These are phyloP conservation scores for Caenorhabditis zanzibari DNA, from an alignment of 2,888 invertebrate genomes.

Conservation along the genomic window DNA sequence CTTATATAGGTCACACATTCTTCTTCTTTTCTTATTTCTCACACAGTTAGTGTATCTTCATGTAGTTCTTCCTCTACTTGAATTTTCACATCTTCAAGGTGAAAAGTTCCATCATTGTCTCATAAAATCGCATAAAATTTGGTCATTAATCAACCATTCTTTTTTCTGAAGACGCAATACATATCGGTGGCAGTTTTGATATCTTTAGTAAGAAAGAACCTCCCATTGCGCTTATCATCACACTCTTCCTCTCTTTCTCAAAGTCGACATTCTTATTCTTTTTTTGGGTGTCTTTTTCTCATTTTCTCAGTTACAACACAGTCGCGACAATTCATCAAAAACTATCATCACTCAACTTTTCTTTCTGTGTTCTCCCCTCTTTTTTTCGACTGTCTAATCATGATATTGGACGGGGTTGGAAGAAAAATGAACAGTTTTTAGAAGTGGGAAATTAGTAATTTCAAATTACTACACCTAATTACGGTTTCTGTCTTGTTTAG, in stretches of 20 bases:
- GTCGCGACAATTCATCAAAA: conserved; percentile 44
- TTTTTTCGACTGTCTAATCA: neutral
- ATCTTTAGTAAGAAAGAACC: conserved; percentile 32
- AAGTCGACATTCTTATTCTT: neutral
- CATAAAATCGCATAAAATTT: conserved; percentile 17
- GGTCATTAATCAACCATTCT: conserved; percentile 44
- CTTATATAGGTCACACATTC: conserved; percentile 41
- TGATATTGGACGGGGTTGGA: neutral
- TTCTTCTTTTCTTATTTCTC: conserved; percentile 1
- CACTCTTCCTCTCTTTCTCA: too few species aligned
- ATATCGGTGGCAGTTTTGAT: conserved; percentile 11
- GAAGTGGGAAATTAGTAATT: neutral
- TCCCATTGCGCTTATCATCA: conserved; percentile 50
- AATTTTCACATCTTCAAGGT: conserved; percentile 25
- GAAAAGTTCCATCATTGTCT: neutral
- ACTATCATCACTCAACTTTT: conserved; percentile 37
- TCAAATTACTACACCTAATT: conserved; percentile 10
- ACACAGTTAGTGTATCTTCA: conserved; percentile 13
- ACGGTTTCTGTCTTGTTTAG: neutral
- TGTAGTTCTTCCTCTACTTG: neutral
- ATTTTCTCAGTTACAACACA: conserved; percentile 15
- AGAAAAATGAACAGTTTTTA: conserved; percentile 8
- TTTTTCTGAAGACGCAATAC: neutral
- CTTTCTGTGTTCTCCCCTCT: conserved; percentile 4
- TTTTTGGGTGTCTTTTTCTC: conserved; percentile 1